These are phyloP conservation scores for Drosophila subobscura DNA, from an alignment of 1,140 invertebrate species.

Conservation along the genomic window DNA sequence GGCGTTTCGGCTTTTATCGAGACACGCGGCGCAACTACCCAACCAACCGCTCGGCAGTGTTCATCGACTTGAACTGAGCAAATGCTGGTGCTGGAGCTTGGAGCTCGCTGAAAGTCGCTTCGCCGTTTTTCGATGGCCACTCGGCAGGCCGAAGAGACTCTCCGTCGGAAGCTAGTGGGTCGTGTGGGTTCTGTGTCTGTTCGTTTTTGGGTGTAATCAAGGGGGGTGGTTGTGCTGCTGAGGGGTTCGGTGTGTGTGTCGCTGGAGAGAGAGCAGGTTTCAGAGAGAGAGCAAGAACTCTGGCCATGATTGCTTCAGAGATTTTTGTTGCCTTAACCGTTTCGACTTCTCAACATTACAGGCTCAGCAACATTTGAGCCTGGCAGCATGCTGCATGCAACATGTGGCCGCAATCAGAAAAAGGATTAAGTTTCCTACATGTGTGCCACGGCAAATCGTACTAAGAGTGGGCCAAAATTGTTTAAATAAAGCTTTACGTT, in stretches of 20 bases:
- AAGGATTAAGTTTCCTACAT: slow-evolving; percentile 36
- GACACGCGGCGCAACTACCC: slow-evolving; percentile 49
- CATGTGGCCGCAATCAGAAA: slow-evolving; percentile 15
- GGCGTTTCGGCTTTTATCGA: slow-evolving; percentile 5
- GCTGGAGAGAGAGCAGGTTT: slow-evolving; percentile 1
- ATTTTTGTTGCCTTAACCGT: slow-evolving; percentile 47
- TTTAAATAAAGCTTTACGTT: slow-evolving; percentile 22
- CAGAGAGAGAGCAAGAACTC: background rate
- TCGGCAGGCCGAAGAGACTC: slow-evolving; percentile 17
- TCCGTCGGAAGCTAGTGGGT: no score
- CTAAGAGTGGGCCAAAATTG: background rate
- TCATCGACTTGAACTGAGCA: slow-evolving; percentile 68
- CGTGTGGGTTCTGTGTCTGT: background rate
- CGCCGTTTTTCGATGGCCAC: background rate
- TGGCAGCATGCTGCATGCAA: slow-evolving; percentile 2
- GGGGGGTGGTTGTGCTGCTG: background rate
- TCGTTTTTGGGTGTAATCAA: background rate
- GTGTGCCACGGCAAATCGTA: no score
- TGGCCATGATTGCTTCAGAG: slow-evolving; percentile 3
- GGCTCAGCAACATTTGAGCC: slow-evolving; percentile 10
- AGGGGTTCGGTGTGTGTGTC: no score
- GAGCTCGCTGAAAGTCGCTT: slow-evolving; percentile 23
- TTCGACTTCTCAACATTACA: slow-evolving; percentile 47
- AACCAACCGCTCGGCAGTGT: slow-evolving; percentile 80
- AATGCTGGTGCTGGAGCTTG: slow-evolving; percentile 17